Base-by-base conservation (phyloP, 2,797 vertebrate genomes). In the Tragopan temminckii region DNA sequence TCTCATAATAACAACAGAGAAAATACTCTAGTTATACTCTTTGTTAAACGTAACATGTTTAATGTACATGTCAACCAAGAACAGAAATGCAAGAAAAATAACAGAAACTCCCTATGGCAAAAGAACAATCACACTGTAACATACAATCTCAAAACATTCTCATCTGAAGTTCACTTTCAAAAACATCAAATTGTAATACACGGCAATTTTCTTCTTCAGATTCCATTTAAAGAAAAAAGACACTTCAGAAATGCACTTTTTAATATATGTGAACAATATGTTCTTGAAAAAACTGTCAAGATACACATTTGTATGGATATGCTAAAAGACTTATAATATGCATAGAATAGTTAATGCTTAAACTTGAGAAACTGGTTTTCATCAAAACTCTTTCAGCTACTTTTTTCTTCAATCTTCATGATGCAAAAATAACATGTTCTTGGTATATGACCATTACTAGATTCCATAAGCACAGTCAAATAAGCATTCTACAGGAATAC, bases 191-290 rank as follows among this genome's bases (percentile, higher is more conserved):
- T 23, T 25, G 14, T 80, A 69, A 64, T n/a, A 42, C 17, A 35
- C 7, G 19, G 13, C 13, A 42, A 68, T 3, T 53, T 63, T 86
- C 35, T 85, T 31, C 63, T 70, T 84, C 64, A 50, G 50, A 36
- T 6, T 66, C 24, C 13, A 35, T 16, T 70, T 43, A 31, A 59
- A 70, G 40, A 81, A 58, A 71, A 48, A 75, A 52, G 29, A 57
- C 40, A 24, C 23, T 64, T 40, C 2, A 2, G n/a, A 64, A 5
- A 31, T 35, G 25, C 31, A 45, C 43, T 50, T 77, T 50, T 71
- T 8, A 5, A 6, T 24, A 9, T 20, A 33, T 0, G 1, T 13
- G 8, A 62, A 43, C 13, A 58, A 17, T 7, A 52, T 17, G 29
- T 66, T 57, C 38, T 50, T 50, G 61, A 11, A 42, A 45, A 8